Base-by-base conservation (phyloP, 2,113 vertebrate species). In the Eolophus roseicapilla region DNA sequence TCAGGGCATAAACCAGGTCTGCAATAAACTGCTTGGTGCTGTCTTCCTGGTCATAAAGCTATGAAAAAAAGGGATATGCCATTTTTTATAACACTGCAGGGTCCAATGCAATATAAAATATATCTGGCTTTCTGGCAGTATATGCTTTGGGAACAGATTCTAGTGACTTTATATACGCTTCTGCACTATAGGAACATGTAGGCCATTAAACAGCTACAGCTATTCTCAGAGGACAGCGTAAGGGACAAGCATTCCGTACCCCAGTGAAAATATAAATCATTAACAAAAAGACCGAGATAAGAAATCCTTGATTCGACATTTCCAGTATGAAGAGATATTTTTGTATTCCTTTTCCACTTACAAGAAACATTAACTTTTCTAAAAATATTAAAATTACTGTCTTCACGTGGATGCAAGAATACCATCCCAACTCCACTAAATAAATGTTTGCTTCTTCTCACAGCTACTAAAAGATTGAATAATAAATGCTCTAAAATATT, bases 21-120 rank as follows among this genome's bases (percentile, higher is more conserved):
- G 96, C 95, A 94, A 94, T 98, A 97, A 97, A 96, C 77, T 35
- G 62, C 88, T 91, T 82, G 87, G 82, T 91, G 76, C 39, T 89
- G 57, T 53, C 83, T 86, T 90, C 67, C 91, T 86, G 87, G 94
- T 95, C 93, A 96, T 95, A 86, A 97, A 97, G 62, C 90, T 68
- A 94, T 71, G 88, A 79, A 94, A 95, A 78, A 82, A 80, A 33
- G 10, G 28, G 71, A 97, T 74, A 95, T 95, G 82, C 82, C 95
- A 94, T 96, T 97, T 98, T 97, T 98, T 96, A 98, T 96, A 95
- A 97, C 88, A 94, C 98, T 98, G 97, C 28, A 88, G 98, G 97
- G 98, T 84, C 93, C 96, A 97, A 94, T 97, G 94, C 80, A 82
- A 74, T 90, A 88, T 81, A 93, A 94, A 87, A 96, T 85, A 88